Percentiles rank a stretch among this genome's conserved stretches.
Conservation (phyloP, 2,888 invertebrate species). For the Lasioglossum figueresi region DNA sequence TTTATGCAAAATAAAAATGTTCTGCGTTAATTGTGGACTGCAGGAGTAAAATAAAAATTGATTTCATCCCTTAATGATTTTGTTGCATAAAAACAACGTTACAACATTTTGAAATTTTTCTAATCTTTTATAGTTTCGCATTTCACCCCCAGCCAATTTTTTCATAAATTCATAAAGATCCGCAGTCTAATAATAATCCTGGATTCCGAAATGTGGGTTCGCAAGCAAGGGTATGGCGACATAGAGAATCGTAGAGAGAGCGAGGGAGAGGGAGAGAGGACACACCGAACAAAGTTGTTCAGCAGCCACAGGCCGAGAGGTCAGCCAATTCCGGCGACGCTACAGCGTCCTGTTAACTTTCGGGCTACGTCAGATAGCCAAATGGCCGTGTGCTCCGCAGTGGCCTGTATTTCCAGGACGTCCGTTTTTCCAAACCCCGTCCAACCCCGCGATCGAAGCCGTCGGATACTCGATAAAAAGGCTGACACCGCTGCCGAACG, state of each 20-base stretch:
- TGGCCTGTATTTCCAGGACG: constrained; percentile 45
- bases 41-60: too few species aligned
- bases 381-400: constrained; percentile 39
- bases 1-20: too few species aligned
- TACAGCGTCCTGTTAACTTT: constrained; percentile 60
- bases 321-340: constrained; percentile 60
- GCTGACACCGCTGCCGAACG: constrained; percentile 9
- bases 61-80: too few species aligned
- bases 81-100: too few species aligned
- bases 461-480: constrained; percentile 37
- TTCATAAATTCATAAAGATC: too few species aligned
- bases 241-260: not conserved
- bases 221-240: constrained; percentile 5
- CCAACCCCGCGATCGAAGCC: constrained; percentile 23
- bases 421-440: constrained; percentile 17
- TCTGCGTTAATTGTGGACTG: too few species aligned
- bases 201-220: constrained; percentile 30
- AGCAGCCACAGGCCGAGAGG: constrained; percentile 49
- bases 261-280: not conserved
- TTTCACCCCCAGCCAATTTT: too few species aligned
- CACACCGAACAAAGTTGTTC: constrained; percentile 58
- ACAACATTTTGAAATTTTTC: too few species aligned
- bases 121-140: too few species aligned
- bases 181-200: constrained; percentile 17
- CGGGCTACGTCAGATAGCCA: constrained; percentile 54